Evolutionary conservation across 2,888 invertebrate species (phyloP).

Genomic region (Cinara cedri): DNA sequence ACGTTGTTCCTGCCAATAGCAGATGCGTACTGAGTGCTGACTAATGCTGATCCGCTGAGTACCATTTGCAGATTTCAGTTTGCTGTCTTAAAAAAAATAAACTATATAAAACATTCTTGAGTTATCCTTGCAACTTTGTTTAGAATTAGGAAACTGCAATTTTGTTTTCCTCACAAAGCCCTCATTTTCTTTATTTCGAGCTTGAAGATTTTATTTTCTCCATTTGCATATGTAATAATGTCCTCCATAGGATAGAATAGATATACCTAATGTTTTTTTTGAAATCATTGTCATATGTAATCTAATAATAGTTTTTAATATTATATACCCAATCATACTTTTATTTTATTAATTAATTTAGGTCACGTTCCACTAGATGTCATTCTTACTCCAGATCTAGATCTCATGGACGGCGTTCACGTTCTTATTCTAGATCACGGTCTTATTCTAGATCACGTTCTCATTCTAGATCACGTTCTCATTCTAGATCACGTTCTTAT

Average conservation of each 20-base stretch:
- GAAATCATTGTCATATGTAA: slow-evolving; percentile 22
- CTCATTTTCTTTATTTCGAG: slow-evolving; percentile 10
- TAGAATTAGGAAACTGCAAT: slow-evolving; percentile 44
- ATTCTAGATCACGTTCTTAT: slow-evolving; percentile 73
- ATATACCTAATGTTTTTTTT: slow-evolving; percentile 1
- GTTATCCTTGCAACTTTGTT: slow-evolving; percentile 36
- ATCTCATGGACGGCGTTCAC: slow-evolving; percentile 70
- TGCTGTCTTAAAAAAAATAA: slow-evolving; percentile 46
- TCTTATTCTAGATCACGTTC: no score
- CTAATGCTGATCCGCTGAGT: slow-evolving; percentile 55
- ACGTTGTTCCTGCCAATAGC: slow-evolving; percentile 56
- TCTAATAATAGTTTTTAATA: neutral
- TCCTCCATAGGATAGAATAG: slow-evolving; percentile 11
- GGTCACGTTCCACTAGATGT: slow-evolving; percentile 67
- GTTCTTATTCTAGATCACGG: slow-evolving; percentile 65
- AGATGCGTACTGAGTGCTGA: slow-evolving; percentile 57
- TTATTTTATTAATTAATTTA: slow-evolving; percentile 60
- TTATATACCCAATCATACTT: neutral
- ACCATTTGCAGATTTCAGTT: slow-evolving; percentile 57
- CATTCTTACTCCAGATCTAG: slow-evolving; percentile 63
- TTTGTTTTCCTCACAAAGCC: slow-evolving; percentile 20
- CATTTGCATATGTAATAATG: no score
- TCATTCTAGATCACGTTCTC: no score
- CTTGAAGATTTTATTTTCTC: slow-evolving; percentile 13
- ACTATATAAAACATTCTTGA: slow-evolving; percentile 45